Conservation (phyloP, 2,113 vertebrate species). For the Myiagra hebetior region DNA sequence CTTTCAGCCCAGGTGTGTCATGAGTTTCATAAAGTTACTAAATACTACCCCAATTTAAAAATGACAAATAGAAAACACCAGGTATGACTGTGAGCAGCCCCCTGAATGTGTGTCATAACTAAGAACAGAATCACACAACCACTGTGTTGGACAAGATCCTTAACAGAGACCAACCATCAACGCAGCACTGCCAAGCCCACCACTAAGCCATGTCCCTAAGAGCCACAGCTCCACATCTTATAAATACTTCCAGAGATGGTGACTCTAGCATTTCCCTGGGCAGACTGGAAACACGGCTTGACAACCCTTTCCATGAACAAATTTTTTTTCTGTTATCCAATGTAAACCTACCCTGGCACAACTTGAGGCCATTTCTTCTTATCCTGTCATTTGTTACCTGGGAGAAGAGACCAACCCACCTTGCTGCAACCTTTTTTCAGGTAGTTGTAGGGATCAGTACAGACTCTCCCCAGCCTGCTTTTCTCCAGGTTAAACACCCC, state of each 20-base stretch:
- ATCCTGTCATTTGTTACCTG: background rate
- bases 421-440: background rate
- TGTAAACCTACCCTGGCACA: background rate
- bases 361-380: background rate
- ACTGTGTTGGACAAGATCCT: background rate
- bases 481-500: background rate
- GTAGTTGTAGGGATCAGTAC: background rate
- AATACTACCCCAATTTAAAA: background rate
- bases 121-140: background rate
- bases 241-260: background rate
- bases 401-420: background rate
- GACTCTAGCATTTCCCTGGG: background rate
- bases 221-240: rapidly evolving
- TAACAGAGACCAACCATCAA: background rate
- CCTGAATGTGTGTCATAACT: background rate
- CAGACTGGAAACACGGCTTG: background rate
- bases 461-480: background rate
- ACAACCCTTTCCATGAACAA: background rate
- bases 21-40: background rate
- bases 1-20: background rate
- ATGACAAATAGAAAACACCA: background rate
- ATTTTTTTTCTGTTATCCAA: background rate
- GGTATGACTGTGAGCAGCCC: background rate
- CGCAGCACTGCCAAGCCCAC: background rate
- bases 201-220: background rate